These are phyloP conservation scores for Nylanderia fulva DNA, from an alignment of 1,140 invertebrate genomes.

Conservation along the genomic window DNA sequence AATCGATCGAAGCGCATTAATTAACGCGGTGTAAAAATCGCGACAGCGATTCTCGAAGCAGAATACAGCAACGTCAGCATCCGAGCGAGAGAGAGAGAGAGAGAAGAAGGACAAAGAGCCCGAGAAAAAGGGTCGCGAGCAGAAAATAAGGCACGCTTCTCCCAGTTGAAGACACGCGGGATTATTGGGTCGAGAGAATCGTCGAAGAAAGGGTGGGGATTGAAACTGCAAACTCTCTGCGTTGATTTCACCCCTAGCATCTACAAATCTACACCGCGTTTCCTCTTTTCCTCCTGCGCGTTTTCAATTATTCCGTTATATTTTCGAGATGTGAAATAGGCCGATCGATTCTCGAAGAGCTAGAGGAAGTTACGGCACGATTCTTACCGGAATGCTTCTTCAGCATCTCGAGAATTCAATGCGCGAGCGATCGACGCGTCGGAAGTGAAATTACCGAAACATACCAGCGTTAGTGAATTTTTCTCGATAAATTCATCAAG, in stretches of 20 bases:
- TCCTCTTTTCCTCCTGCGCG: not conserved
- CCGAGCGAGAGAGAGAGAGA: not conserved
- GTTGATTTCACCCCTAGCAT: not conserved
- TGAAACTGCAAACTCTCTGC: conserved; percentile 56
- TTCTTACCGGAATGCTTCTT: conserved; percentile 38
- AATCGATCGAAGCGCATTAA: conserved; percentile 43
- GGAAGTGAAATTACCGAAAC: not conserved
- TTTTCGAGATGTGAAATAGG: conserved; percentile 67
- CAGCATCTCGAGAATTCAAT: conserved; percentile 72
- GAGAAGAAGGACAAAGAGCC: not conserved
- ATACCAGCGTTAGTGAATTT: not conserved
- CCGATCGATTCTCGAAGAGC: conserved; percentile 61
- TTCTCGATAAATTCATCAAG: not conserved
- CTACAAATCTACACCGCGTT: not conserved
- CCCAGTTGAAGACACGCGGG: conserved; percentile 46
- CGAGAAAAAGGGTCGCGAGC: conserved; percentile 3
- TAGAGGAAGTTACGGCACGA: conserved; percentile 69
- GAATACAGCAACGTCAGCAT: conserved; percentile 42
- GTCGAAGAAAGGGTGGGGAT: conserved; percentile 48
- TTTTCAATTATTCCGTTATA: conserved; percentile 72
- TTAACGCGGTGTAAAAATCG: conserved; percentile 34
- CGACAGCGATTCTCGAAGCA: not conserved
- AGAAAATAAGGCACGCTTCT: conserved; percentile 52
- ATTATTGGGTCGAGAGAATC: conserved; percentile 70
- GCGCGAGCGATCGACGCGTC: conserved; percentile 63